These are phyloP conservation scores for Lepus timidus DNA, from an alignment of 2,113 vertebrate species.

Conservation along the genomic window DNA sequence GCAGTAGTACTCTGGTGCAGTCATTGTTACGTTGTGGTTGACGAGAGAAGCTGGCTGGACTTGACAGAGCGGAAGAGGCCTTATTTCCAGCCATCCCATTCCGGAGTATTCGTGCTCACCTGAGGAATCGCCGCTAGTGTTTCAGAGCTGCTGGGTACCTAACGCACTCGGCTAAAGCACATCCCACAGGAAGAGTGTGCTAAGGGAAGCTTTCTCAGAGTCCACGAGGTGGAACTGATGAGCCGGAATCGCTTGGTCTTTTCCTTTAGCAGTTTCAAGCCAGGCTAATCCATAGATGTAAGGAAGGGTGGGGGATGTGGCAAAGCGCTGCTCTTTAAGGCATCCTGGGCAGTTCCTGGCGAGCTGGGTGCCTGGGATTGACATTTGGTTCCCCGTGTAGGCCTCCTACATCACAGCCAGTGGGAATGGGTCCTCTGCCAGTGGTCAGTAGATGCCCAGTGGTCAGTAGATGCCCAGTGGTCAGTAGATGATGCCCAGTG, in stretches of 20 bases:
- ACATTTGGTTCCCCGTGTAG: neutral
- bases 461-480: neutral
- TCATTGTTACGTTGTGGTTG: neutral
- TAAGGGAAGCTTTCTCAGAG: neutral
- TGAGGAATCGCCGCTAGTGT: neutral
- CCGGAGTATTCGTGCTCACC: neutral
- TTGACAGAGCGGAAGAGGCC: neutral
- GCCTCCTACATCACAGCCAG: neutral
- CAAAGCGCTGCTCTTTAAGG: neutral
- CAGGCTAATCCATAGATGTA: neutral
- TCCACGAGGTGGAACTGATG: neutral
- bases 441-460: neutral
- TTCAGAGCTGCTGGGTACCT: neutral
- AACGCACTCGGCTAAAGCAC: neutral
- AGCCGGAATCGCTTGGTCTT: neutral
- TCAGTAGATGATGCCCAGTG: neutral
- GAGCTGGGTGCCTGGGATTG: neutral
- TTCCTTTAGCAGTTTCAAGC: neutral
- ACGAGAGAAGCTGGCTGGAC: neutral
- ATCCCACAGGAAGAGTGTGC: neutral
- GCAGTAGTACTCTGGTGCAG: neutral
- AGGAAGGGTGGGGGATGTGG: neutral
- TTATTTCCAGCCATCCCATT: neutral
- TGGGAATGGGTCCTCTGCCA: neutral
- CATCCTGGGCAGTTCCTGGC: neutral